Base-by-base conservation (phyloP, 37 sponge, comb jelly and placozoan species). In the Dysidea cf. avara region DNA sequence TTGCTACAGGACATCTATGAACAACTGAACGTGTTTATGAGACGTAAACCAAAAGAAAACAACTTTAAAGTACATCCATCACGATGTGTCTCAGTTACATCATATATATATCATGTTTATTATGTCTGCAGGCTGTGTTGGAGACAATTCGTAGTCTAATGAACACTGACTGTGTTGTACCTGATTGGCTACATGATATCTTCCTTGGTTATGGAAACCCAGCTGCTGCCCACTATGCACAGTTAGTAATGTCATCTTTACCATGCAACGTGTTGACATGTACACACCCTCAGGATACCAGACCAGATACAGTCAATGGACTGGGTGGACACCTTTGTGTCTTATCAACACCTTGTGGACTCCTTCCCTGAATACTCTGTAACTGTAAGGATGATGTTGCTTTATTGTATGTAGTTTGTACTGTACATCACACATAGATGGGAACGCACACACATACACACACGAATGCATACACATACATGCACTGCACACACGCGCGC, bases 151-250 rank as follows among this genome's bases (percentile, higher is more conserved):
- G 99, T 3, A 87, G 83, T 62, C 70, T 98, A 65, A 98, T 95
- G 74, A 98, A 98, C 82, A 86, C 99, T 13, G 91, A 92, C 56
- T 95, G 96, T 85, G 93, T 92, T 20, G 99, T 98, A 0, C 99
- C 99, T 13, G 88, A 81, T 34, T 97, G 98, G 98, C 58, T 97
- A 0, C 98, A 97, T 60, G 93, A 98, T 53, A 77, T 89, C 43
- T 95, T 98, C 76, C 84, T 98, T 16, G 99, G 99, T 1, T 95
- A 98, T 50, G 96, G 99, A n/a, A 91, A 95, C 39, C 96, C 99
- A 6, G 80, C 74, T 14, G 90, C 90, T 32, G 95, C 99, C 24
- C 71, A 92, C 78, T 95, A 98, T 77, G 76, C 71, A 26, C 84
- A 78, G 81, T 76, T 35, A 49, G 36, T 62, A 9, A 26, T 4